Percentiles rank a stretch among this genome's conserved stretches.
Evolutionary conservation across 2,797 vertebrate species (phyloP).

Genomic region (Galago senegalensis): DNA sequence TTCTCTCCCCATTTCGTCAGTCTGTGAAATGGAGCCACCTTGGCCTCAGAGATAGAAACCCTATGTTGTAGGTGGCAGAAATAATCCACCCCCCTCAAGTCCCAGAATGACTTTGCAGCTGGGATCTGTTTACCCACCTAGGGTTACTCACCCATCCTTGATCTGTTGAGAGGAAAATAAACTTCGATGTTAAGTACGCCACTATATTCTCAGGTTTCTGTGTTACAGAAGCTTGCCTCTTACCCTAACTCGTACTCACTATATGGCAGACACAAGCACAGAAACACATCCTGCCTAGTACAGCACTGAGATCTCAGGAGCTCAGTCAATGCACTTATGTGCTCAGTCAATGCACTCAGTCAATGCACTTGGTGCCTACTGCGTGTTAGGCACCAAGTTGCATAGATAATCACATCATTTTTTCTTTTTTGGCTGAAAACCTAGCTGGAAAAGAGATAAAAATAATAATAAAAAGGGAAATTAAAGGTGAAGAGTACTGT

Average conservation of each 20-base stretch:
- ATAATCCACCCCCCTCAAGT: not conserved
- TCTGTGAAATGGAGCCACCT: not conserved
- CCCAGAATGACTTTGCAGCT: not conserved
- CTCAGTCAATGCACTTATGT: not conserved
- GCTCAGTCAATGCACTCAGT: not conserved
- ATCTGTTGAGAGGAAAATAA: conserved; percentile 4
- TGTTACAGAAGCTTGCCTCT: conserved; percentile 43
- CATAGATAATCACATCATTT: not conserved
- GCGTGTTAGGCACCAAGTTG: not conserved
- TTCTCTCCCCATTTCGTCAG: not conserved
- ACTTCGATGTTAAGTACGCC: not conserved
- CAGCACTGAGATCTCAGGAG: conserved; percentile 1
- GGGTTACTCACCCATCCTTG: not conserved
- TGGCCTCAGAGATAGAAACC: not conserved
- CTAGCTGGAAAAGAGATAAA: not conserved
- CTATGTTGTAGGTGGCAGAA: not conserved
- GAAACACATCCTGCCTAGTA: not conserved
- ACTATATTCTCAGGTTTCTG: not conserved
- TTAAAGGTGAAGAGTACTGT: conserved; percentile 46
- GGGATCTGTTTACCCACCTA: not conserved
- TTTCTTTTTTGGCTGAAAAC: not conserved
- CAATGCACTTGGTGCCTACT: not conserved
- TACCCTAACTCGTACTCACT: not conserved
- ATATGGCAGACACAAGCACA: not conserved
- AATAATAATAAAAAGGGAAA: conserved; percentile 29